Evolutionary conservation across 2,113 vertebrate species (phyloP).

Genomic region (Lipotes vexillifer): DNA sequence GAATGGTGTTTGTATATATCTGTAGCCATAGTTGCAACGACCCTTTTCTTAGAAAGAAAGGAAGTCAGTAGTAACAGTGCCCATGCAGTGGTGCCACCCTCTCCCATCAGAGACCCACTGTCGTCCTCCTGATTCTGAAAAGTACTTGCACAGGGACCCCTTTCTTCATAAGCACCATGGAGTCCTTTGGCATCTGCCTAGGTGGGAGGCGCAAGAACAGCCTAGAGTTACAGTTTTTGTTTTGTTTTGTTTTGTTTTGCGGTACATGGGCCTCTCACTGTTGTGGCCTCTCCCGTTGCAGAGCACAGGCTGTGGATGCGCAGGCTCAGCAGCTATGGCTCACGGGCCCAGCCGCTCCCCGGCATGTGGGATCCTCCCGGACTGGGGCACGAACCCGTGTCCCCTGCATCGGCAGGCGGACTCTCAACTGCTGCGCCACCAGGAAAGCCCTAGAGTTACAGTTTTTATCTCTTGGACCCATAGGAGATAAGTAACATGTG

Average conservation of each 20-base stretch:
- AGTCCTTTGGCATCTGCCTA: neutral
- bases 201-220: neutral
- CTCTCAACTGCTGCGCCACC: no score
- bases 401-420: no score
- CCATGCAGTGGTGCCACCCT: neutral
- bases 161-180: neutral
- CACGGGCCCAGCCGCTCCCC: no score
- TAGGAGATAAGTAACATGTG: neutral
- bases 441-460: neutral
- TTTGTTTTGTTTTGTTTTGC: no score
- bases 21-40: neutral
- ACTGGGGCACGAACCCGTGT: fast-evolving
- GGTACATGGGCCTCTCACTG: no score
- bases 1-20: neutral
- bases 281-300: no score
- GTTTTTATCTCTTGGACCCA: neutral
- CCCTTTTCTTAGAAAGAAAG: neutral
- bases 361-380: no score
- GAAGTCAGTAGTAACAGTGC: neutral
- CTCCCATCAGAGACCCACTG: neutral
- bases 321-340: no score
- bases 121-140: neutral
- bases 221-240: neutral
- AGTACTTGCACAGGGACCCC: neutral
- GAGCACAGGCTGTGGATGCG: no score